Conservation (phyloP, 2,113 vertebrate genomes). For the Nymphicus hollandicus region DNA sequence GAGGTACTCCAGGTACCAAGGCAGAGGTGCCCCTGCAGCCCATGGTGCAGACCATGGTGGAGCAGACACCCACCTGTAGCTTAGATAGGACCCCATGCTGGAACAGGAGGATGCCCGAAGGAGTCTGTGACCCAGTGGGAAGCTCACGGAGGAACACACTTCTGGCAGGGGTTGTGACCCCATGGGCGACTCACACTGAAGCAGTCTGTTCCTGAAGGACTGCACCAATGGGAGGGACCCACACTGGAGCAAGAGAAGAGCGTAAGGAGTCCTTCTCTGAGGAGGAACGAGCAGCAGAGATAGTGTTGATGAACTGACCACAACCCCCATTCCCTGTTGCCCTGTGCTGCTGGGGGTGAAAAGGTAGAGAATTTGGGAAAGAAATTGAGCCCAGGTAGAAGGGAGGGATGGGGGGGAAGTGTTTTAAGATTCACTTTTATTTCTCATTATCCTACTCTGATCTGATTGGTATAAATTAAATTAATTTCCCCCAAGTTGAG, state of each 20-base stretch:
- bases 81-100: not conserved
- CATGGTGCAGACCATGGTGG: not conserved
- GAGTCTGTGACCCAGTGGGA: not conserved
- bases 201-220: not conserved
- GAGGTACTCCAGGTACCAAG: not conserved
- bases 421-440: not conserved
- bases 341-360: not conserved
- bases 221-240: not conserved
- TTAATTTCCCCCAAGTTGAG: not conserved
- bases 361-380: not conserved
- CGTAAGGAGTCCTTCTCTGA: not conserved
- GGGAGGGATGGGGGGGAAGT: not conserved
- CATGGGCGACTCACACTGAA: not conserved
- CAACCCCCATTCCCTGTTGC: not conserved
- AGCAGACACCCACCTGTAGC: not conserved
- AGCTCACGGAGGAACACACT: not conserved
- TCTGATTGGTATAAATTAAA: not conserved
- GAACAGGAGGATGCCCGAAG: not conserved
- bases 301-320: not conserved
- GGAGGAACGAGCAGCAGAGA: not conserved
- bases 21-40: not conserved
- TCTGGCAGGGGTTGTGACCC: not conserved
- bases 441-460: not conserved
- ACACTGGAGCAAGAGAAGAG: not conserved
- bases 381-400: not conserved